These are phyloP conservation scores for Atethmia centrago DNA, from an alignment of 2,888 invertebrate genomes.

Conservation along the genomic window DNA sequence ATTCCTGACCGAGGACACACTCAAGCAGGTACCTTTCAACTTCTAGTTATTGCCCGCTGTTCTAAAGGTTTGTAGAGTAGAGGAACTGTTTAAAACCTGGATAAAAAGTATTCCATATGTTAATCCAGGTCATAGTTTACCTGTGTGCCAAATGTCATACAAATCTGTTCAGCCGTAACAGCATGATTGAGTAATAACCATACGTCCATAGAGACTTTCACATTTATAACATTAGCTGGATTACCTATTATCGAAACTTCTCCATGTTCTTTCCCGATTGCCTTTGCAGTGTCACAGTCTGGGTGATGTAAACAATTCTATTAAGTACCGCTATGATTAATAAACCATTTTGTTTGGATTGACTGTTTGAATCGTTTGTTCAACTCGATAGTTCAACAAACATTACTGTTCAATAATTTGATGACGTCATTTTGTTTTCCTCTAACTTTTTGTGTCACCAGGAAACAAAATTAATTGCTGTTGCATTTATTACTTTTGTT, in stretches of 20 bases:
- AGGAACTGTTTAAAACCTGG: neutral
- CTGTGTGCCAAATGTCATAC: neutral
- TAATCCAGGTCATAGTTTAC: neutral
- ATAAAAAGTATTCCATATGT: slow-evolving; percentile 1
- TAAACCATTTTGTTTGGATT: slow-evolving; percentile 43
- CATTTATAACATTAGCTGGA: neutral
- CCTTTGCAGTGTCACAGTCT: slow-evolving; percentile 1
- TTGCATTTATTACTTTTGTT: neutral
- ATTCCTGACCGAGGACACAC: slow-evolving; percentile 63
- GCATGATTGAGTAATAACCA: neutral
- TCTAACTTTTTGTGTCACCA: slow-evolving; percentile 23
- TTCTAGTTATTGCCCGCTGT: neutral
- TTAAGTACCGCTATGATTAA: slow-evolving; percentile 33
- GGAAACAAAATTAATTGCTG: slow-evolving; percentile 35
- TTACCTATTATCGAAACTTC: neutral
- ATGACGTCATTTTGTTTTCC: slow-evolving; percentile 40
- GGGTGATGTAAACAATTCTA: slow-evolving; percentile 24
- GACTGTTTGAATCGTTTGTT: slow-evolving; percentile 39
- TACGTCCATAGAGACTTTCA: no score
- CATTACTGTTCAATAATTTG: slow-evolving; percentile 44
- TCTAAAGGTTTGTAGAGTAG: neutral
- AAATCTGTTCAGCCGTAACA: neutral
- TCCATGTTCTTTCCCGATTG: neutral
- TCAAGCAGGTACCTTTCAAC: slow-evolving; percentile 10
- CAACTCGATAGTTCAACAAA: slow-evolving; percentile 38